Base-by-base conservation (phyloP, 2,888 invertebrate genomes). In the Cremastinae sp. region DNA sequence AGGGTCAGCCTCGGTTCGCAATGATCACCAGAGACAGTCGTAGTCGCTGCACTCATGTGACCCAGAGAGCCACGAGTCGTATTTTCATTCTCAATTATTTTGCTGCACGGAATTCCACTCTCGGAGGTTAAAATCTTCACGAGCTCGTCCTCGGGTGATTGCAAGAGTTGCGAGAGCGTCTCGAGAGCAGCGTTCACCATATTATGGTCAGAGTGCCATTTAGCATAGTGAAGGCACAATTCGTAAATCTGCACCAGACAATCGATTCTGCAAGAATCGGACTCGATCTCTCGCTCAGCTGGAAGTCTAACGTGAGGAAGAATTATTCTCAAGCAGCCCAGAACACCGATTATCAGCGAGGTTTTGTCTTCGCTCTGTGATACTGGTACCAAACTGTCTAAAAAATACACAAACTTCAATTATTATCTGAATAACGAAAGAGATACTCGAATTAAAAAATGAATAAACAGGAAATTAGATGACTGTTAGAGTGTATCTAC, bases 111-210 rank as follows among this genome's bases (percentile, higher is more conserved):
- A 79, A 91, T 89, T 39, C 91, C 91, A 49, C 89, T 85, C n/a
- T 86, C 84, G 0, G 90, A 91, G 8, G 90, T 83, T 12, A 93
- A 85, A 22, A 90, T 79, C 1, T 85, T 79, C 18, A 90, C 81
- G 8, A 93, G 83, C 55, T 88, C 83, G 51, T 90, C 89, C 3
- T 92, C 90, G 8, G 92, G 91, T 64, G 89, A 88, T 78, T 91
- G 91, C 7, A 93, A 83, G 5, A 93, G 83, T 81, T 93, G 92
- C 49, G 90, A 90, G 20, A 93, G 86, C 83, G 90, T 85, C 89
- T 98, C 98, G 86, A 98, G 91, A 14, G 97, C 93, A 0, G 96
- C 94, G 86, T 97, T 97, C 82, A 96, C 94, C 72, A 97, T 93
- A 89, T 97, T 97, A 89, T 98, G 97, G 89, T 97, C 96, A 5